Evolutionary conservation across 2,113 vertebrate species (phyloP).

Genomic region (Lophura nycthemera): DNA sequence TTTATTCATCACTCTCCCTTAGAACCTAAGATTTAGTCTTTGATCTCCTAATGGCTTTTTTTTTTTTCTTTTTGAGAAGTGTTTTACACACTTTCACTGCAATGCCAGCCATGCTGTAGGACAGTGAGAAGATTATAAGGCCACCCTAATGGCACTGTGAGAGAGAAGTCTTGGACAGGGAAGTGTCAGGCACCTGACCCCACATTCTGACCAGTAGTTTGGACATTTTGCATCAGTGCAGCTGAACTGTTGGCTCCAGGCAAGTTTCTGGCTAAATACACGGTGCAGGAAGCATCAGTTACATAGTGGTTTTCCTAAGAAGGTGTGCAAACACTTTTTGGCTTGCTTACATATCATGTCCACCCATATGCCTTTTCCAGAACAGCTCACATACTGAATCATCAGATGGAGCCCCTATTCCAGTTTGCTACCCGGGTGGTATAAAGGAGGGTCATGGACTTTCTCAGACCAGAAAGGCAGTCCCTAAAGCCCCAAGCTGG

Average conservation of each 20-base stretch:
- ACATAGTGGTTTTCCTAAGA: constrained; percentile 53
- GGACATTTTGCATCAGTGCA: too few relatives aligned
- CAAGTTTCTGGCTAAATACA: constrained; percentile 1
- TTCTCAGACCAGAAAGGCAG: not conserved
- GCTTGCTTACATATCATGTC: constrained; percentile 6
- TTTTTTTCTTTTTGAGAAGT: not conserved
- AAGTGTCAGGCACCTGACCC: not conserved
- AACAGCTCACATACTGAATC: not conserved
- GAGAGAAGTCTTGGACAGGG: not conserved
- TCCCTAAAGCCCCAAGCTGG: constrained; percentile 2
- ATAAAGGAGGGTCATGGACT: constrained; percentile 1
- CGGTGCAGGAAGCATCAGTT: constrained; percentile 27
- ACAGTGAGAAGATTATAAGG: not conserved
- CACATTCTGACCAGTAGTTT: too few relatives aligned
- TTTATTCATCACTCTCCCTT: not conserved
- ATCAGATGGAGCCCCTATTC: not conserved
- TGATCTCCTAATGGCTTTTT: constrained; percentile 6
- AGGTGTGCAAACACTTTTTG: constrained; percentile 34
- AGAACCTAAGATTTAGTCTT: not conserved
- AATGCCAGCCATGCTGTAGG: not conserved
- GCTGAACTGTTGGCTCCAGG: not conserved
- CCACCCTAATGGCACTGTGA: not conserved
- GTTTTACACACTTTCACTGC: not conserved
- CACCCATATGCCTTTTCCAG: constrained; percentile 5
- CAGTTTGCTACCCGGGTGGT: constrained; percentile 56